phyloP scores from a whole-genome alignment of 2,113 vertebrate species.

The Eudyptes chrysolophus region DNA sequence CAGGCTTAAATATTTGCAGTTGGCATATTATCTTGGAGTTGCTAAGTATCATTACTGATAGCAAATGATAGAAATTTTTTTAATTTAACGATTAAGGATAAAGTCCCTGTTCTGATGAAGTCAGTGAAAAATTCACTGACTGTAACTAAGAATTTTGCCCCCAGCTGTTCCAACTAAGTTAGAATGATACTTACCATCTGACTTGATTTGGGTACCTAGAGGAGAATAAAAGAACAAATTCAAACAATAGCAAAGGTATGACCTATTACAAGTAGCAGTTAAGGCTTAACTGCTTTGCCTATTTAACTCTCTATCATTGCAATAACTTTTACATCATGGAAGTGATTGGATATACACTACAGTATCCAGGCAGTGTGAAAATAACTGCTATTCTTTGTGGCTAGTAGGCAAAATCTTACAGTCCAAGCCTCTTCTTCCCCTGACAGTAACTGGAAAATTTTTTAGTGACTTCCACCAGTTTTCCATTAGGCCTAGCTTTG shows the following conservation, averaged over 20 bases:
- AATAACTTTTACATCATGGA: neutral
- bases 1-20: neutral
- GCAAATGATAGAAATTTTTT: neutral
- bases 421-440: neutral
- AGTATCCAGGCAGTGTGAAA: neutral
- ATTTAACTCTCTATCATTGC: neutral
- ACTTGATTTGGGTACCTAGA: slow-evolving; percentile 72
- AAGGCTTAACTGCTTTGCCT: neutral
- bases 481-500: neutral
- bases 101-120: neutral
- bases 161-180: neutral
- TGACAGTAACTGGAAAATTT: neutral
- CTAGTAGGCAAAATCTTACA: neutral
- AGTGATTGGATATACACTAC: neutral
- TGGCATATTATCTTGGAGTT: neutral
- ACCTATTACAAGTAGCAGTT: neutral
- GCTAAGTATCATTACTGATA: neutral
- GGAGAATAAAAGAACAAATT: slow-evolving; percentile 22
- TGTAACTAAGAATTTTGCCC: neutral
- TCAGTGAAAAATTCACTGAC: neutral
- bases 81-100: neutral
- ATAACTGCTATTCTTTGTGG: neutral
- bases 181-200: slow-evolving; percentile 64
- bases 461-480: neutral
- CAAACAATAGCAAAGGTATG: neutral